Base-by-base conservation (phyloP, 2,888 invertebrate species). In the Athetis lepigone region DNA sequence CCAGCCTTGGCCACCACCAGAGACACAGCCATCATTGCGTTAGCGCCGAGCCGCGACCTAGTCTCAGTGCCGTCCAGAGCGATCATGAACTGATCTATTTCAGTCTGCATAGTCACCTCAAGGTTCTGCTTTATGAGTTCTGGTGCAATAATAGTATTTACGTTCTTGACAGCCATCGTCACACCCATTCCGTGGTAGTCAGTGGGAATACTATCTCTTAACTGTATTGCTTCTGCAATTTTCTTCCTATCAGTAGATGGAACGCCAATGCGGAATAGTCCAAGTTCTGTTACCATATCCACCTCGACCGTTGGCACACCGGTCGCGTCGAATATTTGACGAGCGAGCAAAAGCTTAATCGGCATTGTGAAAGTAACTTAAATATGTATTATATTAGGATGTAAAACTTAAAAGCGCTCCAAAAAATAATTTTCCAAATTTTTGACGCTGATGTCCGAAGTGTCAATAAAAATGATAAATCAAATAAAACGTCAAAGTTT, bases 231-330 rank as follows among this genome's bases (percentile, higher is more conserved):
- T 95, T 99, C 99, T 85, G 99, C 97, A 58, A 98, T 96, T 83
- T 99, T 99, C 81, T 99, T 99, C 13, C 97, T 97, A 60, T 99
- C 99, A 50, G 99, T 99, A 40, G 99, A 99, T 23, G 99, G 99
- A 4, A 99, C 99, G 43, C 99, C 99, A 62, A 99, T 97, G 58
- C 99, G 96, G 93, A 98, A 98, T 27, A 98, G 90, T n/a, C 98
- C 98, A 83, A 97, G 96, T 85, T 97, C 98, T 7, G 97, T 97
- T 9, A 96, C 96, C 86, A 97, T 93, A 84, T 97, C 97, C 76
- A 99, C 99, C 95, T 99, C 99, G 52, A 99, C 98, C 9, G 99
- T 99, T 46, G 99, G 99, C 84, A 98, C 98, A 56, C 99, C 99
- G 83, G 98, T 97, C 36, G 98, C 98, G 95, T 99, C 99, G 90